Conservation (phyloP, 2,888 invertebrate genomes). For the Thumatha senex region DNA sequence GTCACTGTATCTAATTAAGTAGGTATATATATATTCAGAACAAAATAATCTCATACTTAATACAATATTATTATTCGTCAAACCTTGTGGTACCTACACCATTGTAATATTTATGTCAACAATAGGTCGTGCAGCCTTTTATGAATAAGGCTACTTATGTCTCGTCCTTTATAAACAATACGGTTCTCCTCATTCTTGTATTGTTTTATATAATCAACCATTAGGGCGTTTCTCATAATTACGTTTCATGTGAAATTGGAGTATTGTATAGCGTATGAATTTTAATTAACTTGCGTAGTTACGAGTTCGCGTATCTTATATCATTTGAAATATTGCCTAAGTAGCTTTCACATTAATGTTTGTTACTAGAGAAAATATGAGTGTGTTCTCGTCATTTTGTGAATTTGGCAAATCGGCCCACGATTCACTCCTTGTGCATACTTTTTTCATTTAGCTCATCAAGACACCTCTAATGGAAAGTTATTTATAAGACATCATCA, state of each 20-base stretch:
- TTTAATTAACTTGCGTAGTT: conserved; percentile 25
- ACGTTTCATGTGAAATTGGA: conserved; percentile 19
- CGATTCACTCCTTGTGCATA: conserved; percentile 11
- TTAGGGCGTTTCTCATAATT: conserved; percentile 32
- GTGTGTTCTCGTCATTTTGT: conserved; percentile 21
- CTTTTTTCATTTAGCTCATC: too few species aligned
- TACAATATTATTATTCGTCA: too few species aligned
- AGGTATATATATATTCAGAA: too few species aligned
- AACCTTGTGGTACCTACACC: too few species aligned
- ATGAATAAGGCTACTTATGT: background rate
- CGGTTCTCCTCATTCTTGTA: conserved; percentile 17
- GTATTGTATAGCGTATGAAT: conserved; percentile 27
- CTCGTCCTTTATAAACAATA: conserved; percentile 32
- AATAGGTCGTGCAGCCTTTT: background rate
- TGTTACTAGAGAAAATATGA: conserved; percentile 5
- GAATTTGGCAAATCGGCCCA: conserved; percentile 21
- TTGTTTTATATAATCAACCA: conserved; percentile 27
- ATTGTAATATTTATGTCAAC: background rate
- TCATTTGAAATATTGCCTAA: conserved; percentile 13
- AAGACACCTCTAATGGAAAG: too few species aligned
- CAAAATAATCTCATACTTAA: too few species aligned
- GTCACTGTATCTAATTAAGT: too few species aligned
- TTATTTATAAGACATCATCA: too few species aligned
- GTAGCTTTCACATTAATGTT: conserved; percentile 18
- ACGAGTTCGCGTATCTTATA: conserved; percentile 10